A percentile compares a stretch with the other conserved stretches of the same genome.
Evolutionary conservation across 2,888 invertebrate genomes (phyloP).

Genomic region (Chymomyza fuscimana): DNA sequence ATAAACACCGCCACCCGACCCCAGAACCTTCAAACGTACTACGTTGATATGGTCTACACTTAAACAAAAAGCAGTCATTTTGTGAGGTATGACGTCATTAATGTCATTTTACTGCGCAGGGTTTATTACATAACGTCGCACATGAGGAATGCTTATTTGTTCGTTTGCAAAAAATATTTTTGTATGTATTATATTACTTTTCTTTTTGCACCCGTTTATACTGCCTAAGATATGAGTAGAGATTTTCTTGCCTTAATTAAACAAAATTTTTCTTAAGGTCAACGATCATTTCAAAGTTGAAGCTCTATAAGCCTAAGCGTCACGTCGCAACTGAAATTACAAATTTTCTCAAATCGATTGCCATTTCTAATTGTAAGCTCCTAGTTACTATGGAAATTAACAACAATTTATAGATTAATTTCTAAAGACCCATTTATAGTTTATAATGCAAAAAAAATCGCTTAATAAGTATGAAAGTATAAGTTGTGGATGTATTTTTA

Average conservation of each 20-base stretch:
- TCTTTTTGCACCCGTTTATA: background rate
- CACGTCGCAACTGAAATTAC: too few relatives aligned
- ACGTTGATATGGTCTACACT: constrained; percentile 1
- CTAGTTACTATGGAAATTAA: background rate
- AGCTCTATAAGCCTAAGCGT: too few relatives aligned
- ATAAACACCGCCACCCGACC: constrained; percentile 36
- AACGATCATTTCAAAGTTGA: too few relatives aligned
- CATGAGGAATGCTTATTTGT: background rate
- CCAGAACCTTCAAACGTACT: background rate
- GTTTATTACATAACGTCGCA: background rate
- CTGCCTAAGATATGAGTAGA: background rate
- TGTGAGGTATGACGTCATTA: constrained; percentile 54
- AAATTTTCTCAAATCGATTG: too few relatives aligned
- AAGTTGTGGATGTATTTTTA: too few relatives aligned
- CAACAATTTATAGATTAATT: background rate
- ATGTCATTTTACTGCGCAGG: constrained; percentile 36
- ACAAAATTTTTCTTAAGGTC: too few relatives aligned
- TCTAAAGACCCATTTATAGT: too few relatives aligned
- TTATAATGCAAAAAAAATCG: too few relatives aligned
- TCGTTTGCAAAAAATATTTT: background rate
- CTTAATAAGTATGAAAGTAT: too few relatives aligned
- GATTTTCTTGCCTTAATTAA: background rate
- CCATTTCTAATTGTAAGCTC: background rate
- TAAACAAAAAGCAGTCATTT: background rate
- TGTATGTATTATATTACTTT: background rate